Conservation (phyloP, 2,888 invertebrate species). For the Sminthurinus aureus region DNA sequence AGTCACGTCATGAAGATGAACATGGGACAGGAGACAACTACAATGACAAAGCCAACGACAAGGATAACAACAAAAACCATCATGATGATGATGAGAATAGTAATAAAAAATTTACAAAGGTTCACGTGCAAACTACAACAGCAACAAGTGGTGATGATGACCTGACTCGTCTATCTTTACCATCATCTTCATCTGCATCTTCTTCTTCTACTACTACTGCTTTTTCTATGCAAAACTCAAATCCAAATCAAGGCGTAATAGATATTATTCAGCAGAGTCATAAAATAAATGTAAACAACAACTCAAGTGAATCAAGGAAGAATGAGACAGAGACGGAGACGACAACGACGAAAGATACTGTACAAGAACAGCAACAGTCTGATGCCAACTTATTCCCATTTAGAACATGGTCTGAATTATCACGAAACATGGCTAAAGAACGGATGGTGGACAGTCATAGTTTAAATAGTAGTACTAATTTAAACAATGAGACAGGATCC, state of each 20-base stretch:
- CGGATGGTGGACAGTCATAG: not conserved
- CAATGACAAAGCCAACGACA: not conserved
- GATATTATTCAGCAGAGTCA: constrained; percentile 13
- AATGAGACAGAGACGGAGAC: not conserved
- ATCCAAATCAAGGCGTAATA: not conserved
- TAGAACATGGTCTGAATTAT: constrained; percentile 55
- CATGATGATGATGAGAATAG: not conserved
- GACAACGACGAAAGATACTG: not conserved
- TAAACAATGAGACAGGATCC: constrained; percentile 1
- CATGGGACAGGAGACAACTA: not conserved
- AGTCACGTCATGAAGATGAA: not conserved
- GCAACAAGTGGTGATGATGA: constrained; percentile 3
- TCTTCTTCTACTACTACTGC: not conserved
- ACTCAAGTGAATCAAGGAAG: constrained; percentile 12
- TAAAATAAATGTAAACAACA: constrained; percentile 2
- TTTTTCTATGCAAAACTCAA: not conserved
- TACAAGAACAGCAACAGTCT: too few species aligned
- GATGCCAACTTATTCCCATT: constrained; percentile 46
- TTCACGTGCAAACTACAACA: not conserved
- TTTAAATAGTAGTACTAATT: not conserved
- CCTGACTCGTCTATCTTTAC: not conserved
- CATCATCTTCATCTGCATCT: too few species aligned
- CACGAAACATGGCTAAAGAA: constrained; percentile 42
- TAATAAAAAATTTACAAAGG: constrained; percentile 14
- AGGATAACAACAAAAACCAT: not conserved